A percentile compares a stretch with the other conserved stretches of the same genome.
These are phyloP conservation scores for Molothrus aeneus DNA, from an alignment of 2,797 vertebrate species.

Conservation along the genomic window DNA sequence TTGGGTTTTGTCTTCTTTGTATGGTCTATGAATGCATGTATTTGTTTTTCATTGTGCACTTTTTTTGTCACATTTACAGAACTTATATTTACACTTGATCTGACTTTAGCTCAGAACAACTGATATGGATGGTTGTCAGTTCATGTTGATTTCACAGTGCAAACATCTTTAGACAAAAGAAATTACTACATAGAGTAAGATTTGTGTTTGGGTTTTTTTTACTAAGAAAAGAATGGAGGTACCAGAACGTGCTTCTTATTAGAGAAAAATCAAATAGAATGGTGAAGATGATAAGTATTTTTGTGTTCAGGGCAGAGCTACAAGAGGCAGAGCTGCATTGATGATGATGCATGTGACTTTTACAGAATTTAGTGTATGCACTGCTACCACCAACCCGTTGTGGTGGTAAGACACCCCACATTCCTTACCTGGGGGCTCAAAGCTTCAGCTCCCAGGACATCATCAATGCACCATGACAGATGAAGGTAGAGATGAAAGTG, in stretches of 20 bases:
- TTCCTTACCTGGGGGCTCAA: background rate
- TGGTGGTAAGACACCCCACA: background rate
- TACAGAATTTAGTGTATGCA: background rate
- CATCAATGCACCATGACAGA: accelerated
- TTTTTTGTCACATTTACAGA: background rate
- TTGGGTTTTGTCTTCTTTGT: background rate
- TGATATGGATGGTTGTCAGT: background rate
- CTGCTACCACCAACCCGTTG: background rate
- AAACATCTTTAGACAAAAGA: background rate
- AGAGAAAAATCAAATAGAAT: background rate
- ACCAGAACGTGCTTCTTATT: background rate
- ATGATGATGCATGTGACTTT: background rate
- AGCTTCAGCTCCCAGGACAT: background rate
- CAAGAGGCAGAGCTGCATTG: background rate
- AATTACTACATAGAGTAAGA: background rate
- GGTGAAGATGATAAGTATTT: background rate
- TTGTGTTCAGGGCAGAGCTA: background rate
- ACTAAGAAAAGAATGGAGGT: background rate
- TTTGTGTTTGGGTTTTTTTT: background rate
- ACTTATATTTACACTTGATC: background rate
- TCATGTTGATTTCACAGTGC: background rate
- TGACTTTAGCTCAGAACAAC: background rate
- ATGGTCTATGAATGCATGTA: background rate
- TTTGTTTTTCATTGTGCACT: background rate
- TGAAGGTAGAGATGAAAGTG: background rate